Percentiles rank a stretch among this genome's conserved stretches.
These are phyloP conservation scores for Vanacampus margaritifer DNA, from an alignment of 2,113 vertebrate genomes.

Conservation along the genomic window DNA sequence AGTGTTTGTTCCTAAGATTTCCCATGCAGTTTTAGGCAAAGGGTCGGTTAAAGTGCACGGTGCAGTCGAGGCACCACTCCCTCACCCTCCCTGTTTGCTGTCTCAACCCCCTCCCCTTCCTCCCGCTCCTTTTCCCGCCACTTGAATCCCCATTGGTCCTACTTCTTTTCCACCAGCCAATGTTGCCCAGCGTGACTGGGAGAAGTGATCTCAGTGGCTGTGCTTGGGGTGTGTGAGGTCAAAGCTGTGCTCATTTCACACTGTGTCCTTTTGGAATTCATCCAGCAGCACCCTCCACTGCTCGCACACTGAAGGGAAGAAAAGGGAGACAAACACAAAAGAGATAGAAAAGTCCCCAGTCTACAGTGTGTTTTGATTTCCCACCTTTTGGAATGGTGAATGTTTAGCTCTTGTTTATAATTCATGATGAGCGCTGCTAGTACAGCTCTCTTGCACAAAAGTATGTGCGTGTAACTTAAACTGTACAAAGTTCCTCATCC, in stretches of 20 bases:
- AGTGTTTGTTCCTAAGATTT: constrained; percentile 63
- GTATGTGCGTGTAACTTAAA: not conserved
- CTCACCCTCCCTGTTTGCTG: not conserved
- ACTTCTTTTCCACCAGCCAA: constrained; percentile 49
- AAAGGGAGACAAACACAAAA: constrained; percentile 18
- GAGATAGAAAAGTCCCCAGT: not conserved
- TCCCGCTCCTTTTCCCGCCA: constrained; percentile 52
- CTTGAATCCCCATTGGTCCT: constrained; percentile 40
- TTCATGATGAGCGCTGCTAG: not conserved
- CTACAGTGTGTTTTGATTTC: constrained; percentile 8
- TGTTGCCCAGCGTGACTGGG: constrained; percentile 27
- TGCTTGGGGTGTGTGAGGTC: constrained; percentile 54
- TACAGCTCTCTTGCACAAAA: not conserved
- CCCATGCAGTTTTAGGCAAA: constrained; percentile 46
- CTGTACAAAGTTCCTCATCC: not conserved
- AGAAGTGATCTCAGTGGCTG: constrained; percentile 55
- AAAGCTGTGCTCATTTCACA: constrained; percentile 58
- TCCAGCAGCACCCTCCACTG: constrained; percentile 41
- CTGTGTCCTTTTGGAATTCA: constrained; percentile 55
- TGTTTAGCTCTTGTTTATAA: constrained; percentile 1
- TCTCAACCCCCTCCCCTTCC: not conserved
- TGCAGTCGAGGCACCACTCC: constrained; percentile 29
- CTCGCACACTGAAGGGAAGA: constrained; percentile 7
- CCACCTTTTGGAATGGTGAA: constrained; percentile 2
- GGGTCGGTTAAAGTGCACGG: constrained; percentile 53